Conservation (phyloP, 2,888 invertebrate genomes). For the Scaptomyza tumidula region DNA sequence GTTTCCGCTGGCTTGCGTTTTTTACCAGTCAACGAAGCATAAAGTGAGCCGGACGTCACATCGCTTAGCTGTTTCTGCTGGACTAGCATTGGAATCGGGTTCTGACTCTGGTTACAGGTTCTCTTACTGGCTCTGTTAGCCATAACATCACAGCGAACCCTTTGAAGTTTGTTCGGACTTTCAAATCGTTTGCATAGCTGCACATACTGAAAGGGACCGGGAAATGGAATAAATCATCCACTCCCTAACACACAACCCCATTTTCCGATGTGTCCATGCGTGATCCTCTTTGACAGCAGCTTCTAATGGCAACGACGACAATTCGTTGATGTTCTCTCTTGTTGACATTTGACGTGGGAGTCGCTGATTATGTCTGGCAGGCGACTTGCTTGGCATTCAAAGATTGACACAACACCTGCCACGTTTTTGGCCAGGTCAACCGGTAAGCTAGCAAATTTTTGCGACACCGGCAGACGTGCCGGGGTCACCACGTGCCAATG, state of each 20-base stretch:
- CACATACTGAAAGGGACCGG: slow-evolving; percentile 12
- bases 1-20: slow-evolving; percentile 66
- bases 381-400: slow-evolving; percentile 35
- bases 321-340: slow-evolving; percentile 39
- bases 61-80: slow-evolving; percentile 16
- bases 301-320: slow-evolving; percentile 43
- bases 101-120: not conserved
- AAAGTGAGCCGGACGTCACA: slow-evolving; percentile 29
- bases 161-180: slow-evolving; percentile 45
- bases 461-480: slow-evolving; percentile 47
- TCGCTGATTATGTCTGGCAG: slow-evolving; percentile 30
- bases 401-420: slow-evolving; percentile 66
- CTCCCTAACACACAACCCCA: not conserved
- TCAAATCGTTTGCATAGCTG: slow-evolving; percentile 51
- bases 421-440: slow-evolving; percentile 39
- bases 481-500: slow-evolving; percentile 9
- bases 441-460: slow-evolving; percentile 22
- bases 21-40: slow-evolving; percentile 36
- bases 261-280: slow-evolving; percentile 27
- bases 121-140: slow-evolving; percentile 14
- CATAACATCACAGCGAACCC: slow-evolving; percentile 37
- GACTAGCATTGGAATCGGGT: not conserved
- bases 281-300: slow-evolving; percentile 35
- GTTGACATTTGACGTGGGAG: slow-evolving; percentile 53
- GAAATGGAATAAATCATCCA: not conserved